Percentiles rank a stretch among this genome's conserved stretches.
These are phyloP conservation scores for Apis cerana DNA, from an alignment of 1,140 invertebrate genomes.

Conservation along the genomic window DNA sequence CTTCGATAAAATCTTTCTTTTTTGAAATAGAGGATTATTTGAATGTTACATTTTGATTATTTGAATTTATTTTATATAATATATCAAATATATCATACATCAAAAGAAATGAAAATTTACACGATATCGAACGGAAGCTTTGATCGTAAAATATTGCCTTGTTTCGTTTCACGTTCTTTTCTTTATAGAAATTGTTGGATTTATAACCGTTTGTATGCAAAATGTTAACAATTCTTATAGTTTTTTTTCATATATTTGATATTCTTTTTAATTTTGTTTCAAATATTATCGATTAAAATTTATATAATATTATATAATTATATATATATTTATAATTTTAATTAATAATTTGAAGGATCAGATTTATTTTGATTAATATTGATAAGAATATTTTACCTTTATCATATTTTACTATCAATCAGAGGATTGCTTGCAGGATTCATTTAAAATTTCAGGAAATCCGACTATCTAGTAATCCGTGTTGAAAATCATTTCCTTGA, in stretches of 20 bases:
- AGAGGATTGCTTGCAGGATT: background rate
- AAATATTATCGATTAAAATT: background rate
- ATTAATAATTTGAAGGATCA: background rate
- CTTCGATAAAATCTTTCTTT: too few species aligned
- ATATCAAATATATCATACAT: background rate
- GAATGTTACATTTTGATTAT: too few species aligned
- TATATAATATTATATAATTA: too few species aligned
- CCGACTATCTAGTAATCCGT: background rate
- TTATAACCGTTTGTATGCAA: too few species aligned
- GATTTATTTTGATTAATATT: background rate
- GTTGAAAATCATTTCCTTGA: background rate
- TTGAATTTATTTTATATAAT: background rate
- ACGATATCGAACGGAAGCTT: background rate
- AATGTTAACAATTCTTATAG: too few species aligned
- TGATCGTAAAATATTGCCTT: background rate
- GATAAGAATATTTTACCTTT: background rate
- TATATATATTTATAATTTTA: background rate
- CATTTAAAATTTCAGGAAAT: constrained; percentile 13
- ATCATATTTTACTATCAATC: background rate
- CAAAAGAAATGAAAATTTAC: background rate
- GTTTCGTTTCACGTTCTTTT: background rate
- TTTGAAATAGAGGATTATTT: too few species aligned
- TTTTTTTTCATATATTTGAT: too few species aligned
- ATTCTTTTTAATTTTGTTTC: too few species aligned
- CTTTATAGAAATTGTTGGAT: background rate